A percentile compares a stretch with the other conserved stretches of the same genome.
These are phyloP conservation scores for Eupsilia transversa DNA, from an alignment of 2,888 invertebrate species.

Conservation along the genomic window DNA sequence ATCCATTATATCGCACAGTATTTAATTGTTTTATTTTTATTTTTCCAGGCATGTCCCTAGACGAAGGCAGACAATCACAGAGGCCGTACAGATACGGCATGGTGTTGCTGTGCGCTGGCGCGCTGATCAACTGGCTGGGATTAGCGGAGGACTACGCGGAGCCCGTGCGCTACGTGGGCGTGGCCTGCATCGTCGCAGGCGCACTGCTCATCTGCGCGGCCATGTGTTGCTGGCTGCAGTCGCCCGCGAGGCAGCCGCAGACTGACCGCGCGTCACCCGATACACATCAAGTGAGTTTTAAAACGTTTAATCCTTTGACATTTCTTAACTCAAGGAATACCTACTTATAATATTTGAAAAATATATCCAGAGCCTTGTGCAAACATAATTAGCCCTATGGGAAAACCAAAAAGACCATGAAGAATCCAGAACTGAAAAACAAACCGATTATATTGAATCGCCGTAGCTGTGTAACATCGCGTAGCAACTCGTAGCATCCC, in stretches of 20 bases:
- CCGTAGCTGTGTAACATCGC: not conserved
- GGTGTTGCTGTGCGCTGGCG: slow-evolving; percentile 93
- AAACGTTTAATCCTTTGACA: not conserved
- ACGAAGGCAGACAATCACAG: slow-evolving; percentile 92
- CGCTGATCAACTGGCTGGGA: slow-evolving; percentile 94
- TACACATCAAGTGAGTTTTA: slow-evolving; percentile 84
- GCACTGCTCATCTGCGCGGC: slow-evolving; percentile 93
- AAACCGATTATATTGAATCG: not conserved
- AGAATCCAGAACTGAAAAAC: not conserved
- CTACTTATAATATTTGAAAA: not conserved
- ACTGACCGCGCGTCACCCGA: slow-evolving; percentile 85
- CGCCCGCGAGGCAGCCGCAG: slow-evolving; percentile 87
- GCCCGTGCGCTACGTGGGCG: slow-evolving; percentile 93
- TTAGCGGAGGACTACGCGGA: slow-evolving; percentile 93
- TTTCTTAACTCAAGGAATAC: not conserved
- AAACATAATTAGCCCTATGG: no score
- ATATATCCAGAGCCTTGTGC: not conserved
- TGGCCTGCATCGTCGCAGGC: slow-evolving; percentile 94
- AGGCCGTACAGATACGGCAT: slow-evolving; percentile 94
- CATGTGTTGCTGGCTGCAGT: slow-evolving; percentile 94
- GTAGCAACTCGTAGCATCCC: not conserved
- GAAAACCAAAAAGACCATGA: not conserved
- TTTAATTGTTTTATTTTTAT: slow-evolving; percentile 18
- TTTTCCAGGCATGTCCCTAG: slow-evolving; percentile 92
- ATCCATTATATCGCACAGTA: not conserved